Percentiles rank a stretch among this genome's conserved stretches.
phyloP scores from a whole-genome alignment of 1,140 invertebrate species.

The Ridgeia piscesae region DNA sequence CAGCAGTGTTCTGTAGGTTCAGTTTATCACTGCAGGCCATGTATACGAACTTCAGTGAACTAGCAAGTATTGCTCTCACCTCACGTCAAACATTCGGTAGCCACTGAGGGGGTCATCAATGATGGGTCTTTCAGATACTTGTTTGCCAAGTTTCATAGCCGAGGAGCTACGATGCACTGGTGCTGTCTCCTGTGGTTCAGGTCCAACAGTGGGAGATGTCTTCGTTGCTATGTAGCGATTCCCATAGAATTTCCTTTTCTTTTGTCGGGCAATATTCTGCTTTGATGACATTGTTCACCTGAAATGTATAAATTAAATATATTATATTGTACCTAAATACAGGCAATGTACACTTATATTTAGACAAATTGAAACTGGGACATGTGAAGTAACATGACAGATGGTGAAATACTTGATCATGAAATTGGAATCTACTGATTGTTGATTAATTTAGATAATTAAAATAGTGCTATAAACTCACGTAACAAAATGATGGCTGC shows the following conservation, averaged over 20 bases:
- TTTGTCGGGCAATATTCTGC: not conserved
- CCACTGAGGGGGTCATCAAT: not conserved
- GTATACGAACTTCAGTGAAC: not conserved
- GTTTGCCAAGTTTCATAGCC: not conserved
- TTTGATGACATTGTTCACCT: too few species aligned
- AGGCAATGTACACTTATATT: too few species aligned
- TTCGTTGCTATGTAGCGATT: not conserved
- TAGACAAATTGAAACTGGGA: too few species aligned
- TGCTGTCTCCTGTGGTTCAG: not conserved
- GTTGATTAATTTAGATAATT: too few species aligned
- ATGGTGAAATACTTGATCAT: too few species aligned
- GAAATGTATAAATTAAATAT: too few species aligned
- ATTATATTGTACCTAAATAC: too few species aligned
- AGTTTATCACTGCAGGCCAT: not conserved
- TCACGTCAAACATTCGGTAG: slow-evolving; percentile 8
- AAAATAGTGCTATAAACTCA: too few species aligned
- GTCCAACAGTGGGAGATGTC: not conserved
- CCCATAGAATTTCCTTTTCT: slow-evolving; percentile 5
- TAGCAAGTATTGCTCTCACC: not conserved
- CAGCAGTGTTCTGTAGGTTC: not conserved
- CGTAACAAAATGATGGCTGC: too few species aligned
- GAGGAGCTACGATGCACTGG: not conserved
- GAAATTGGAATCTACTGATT: too few species aligned
- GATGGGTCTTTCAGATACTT: slow-evolving; percentile 7
- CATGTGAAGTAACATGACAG: too few species aligned